Percentiles rank a stretch among this genome's conserved stretches.
Evolutionary conservation across 2,113 vertebrate species (phyloP).

Genomic region (Megaptera novaeangliae): DNA sequence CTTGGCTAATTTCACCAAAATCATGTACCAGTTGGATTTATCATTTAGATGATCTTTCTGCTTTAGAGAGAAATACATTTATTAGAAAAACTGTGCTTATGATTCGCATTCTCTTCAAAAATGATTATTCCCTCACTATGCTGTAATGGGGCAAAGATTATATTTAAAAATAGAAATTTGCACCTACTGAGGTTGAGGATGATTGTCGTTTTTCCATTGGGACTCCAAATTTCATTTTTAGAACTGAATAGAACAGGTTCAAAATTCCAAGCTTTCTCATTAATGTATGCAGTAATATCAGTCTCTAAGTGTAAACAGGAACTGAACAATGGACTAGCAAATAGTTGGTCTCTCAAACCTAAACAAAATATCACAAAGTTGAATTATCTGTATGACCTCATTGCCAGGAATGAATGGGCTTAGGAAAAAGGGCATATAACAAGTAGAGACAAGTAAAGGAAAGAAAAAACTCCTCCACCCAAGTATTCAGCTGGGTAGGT

Average conservation of each 20-base stretch:
- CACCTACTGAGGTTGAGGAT: background rate
- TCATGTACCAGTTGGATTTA: background rate
- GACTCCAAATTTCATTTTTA: background rate
- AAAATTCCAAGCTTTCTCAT: background rate
- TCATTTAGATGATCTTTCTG: background rate
- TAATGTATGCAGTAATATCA: background rate
- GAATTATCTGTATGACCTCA: background rate
- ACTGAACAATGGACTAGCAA: background rate
- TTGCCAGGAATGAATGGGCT: background rate
- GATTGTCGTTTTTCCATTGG: background rate
- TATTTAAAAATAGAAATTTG: slow-evolving; percentile 1
- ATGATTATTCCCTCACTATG: background rate
- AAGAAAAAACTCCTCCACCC: background rate
- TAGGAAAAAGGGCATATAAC: background rate
- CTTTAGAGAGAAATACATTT: background rate
- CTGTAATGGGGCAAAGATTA: background rate
- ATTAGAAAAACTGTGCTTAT: background rate
- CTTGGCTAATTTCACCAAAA: slow-evolving; percentile 15
- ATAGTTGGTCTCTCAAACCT: background rate
- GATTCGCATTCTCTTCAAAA: background rate
- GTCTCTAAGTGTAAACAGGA: background rate
- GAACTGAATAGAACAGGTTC: background rate
- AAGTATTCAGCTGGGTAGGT: background rate
- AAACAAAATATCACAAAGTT: background rate
- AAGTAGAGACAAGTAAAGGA: background rate